A percentile compares a stretch with the other conserved stretches of the same genome.
phyloP scores from a whole-genome alignment of 2,797 vertebrate genomes.

The Clarias laeviceps region DNA sequence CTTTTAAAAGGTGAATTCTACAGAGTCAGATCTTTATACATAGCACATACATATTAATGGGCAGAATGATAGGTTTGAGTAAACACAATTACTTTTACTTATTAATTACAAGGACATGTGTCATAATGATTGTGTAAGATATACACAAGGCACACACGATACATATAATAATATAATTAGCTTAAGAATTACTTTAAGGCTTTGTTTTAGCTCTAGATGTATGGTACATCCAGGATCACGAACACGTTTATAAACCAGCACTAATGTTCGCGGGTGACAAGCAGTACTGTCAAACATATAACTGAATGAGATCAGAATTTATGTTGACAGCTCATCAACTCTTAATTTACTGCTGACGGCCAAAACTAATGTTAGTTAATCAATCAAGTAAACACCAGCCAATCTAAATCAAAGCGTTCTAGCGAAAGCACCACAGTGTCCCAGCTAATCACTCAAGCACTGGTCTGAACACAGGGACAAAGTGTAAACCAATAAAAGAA shows the following conservation, averaged over 20 bases:
- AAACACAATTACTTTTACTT: neutral
- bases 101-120: neutral
- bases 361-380: slow-evolving; percentile 28
- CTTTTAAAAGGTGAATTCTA: neutral
- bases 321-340: slow-evolving; percentile 1
- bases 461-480: slow-evolving; percentile 5
- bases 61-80: neutral
- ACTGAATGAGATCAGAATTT: slow-evolving; percentile 17
- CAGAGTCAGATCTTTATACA: neutral
- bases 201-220: neutral
- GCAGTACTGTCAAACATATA: slow-evolving; percentile 12
- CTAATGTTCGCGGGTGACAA: neutral
- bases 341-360: neutral
- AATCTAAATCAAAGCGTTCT: slow-evolving; percentile 17
- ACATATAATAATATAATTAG: neutral
- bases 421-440: neutral
- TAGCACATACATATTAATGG: neutral
- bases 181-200: neutral
- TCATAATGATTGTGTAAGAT: neutral
- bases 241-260: slow-evolving; percentile 1
- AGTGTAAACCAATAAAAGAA: slow-evolving; percentile 23
- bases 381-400: slow-evolving; percentile 15
- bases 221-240: neutral
- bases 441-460: slow-evolving; percentile 3
- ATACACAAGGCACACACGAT: neutral